phyloP scores from a whole-genome alignment of 2,113 vertebrate species.

The Typhlomys cinereus region DNA sequence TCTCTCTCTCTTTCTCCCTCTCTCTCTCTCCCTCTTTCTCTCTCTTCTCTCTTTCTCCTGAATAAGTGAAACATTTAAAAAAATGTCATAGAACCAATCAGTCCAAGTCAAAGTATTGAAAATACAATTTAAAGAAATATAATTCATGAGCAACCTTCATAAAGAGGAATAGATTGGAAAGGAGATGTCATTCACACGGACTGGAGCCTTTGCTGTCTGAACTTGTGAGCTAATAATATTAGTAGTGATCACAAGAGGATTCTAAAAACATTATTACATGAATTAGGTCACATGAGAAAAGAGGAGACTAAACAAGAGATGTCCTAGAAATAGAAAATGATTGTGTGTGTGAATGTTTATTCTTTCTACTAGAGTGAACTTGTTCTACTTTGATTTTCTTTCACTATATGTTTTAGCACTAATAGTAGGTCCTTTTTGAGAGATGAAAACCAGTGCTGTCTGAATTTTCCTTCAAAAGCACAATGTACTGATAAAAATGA shows the following conservation, averaged over 20 bases:
- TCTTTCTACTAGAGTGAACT: constrained; percentile 14
- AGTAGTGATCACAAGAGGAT: not conserved
- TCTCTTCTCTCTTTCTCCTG: no score
- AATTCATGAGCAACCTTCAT: not conserved
- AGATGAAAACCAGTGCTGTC: not conserved
- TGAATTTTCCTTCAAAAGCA: not conserved
- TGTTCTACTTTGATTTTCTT: not conserved
- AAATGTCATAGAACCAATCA: constrained; percentile 35
- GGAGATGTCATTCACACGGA: not conserved
- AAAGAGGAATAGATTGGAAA: not conserved
- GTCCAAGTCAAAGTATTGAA: not conserved
- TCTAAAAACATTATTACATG: not conserved
- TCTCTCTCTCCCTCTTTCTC: no score
- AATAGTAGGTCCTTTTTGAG: not conserved
- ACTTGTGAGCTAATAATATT: not conserved
- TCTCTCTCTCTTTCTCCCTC: no score
- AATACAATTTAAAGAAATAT: not conserved
- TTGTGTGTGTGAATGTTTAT: not conserved
- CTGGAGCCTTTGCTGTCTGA: not conserved
- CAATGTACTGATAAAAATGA: not conserved
- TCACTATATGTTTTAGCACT: not conserved
- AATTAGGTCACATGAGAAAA: not conserved
- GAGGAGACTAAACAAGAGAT: not conserved
- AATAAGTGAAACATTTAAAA: no score
- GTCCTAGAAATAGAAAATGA: not conserved